phyloP scores from a whole-genome alignment of 2,113 vertebrate species.

The Brachyistius frenatus region DNA sequence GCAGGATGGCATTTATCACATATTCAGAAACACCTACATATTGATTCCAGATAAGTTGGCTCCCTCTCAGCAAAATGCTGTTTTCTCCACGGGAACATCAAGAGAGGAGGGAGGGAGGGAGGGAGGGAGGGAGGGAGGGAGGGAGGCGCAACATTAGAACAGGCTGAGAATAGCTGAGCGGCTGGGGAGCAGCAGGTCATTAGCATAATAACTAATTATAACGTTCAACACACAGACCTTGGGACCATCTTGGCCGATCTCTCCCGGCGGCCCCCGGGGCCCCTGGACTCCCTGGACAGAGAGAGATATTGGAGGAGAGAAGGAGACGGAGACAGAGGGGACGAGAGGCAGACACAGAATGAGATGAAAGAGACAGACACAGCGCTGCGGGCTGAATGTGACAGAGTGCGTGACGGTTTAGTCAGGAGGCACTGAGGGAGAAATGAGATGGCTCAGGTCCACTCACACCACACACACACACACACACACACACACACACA shows the following conservation, averaged over 20 bases:
- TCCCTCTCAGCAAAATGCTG: conserved; percentile 34
- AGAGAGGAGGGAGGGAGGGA: conserved; percentile 23
- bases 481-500: conserved; percentile 1
- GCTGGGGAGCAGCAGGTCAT: conserved; percentile 55
- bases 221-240: conserved; percentile 78
- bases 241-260: conserved; percentile 75
- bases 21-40: conserved; percentile 41
- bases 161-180: conserved; percentile 37
- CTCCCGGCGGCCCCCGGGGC: conserved; percentile 73
- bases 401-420: conserved; percentile 70
- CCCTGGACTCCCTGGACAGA: conserved; percentile 76
- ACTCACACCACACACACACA: conserved; percentile 14
- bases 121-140: conserved; percentile 12
- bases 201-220: conserved; percentile 76
- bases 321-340: not conserved
- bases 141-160: conserved; percentile 26
- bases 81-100: conserved; percentile 56
- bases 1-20: conserved; percentile 15
- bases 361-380: conserved; percentile 71
- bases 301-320: conserved; percentile 28
- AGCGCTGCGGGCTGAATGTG: conserved; percentile 66
- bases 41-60: conserved; percentile 47
- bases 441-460: conserved; percentile 71
- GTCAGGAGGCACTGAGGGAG: conserved; percentile 66
- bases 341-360: conserved; percentile 43